Evolutionary conservation across 2,113 vertebrate genomes (phyloP).

Genomic region (Gopherus flavomarginatus): DNA sequence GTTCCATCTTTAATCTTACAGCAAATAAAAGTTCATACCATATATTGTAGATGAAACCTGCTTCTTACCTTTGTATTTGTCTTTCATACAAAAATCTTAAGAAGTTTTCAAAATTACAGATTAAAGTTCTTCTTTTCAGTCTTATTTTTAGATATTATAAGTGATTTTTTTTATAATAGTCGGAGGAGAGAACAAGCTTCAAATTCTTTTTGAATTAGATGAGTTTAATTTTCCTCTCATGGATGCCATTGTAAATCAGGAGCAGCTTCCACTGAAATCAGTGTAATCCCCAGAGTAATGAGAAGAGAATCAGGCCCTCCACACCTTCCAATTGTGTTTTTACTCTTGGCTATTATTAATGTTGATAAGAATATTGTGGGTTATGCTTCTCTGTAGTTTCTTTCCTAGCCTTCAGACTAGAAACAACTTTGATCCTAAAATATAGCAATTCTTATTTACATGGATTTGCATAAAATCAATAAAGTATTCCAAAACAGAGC

Average conservation of each 20-base stretch:
- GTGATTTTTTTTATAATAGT: not conserved
- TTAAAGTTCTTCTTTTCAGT: not conserved
- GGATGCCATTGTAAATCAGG: not conserved
- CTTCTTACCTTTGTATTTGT: not conserved
- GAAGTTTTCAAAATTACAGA: not conserved
- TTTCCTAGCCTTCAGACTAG: not conserved
- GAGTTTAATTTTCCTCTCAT: not conserved
- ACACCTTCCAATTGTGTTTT: not conserved
- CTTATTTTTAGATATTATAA: not conserved
- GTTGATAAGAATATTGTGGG: not conserved
- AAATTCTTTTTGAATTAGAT: conserved; percentile 12
- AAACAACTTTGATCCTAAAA: not conserved
- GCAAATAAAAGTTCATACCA: not conserved
- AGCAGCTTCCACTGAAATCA: conserved; percentile 22
- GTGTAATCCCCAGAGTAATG: not conserved
- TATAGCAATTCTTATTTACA: not conserved
- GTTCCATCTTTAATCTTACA: fast-evolving
- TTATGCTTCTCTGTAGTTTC: not conserved
- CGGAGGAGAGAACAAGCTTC: not conserved
- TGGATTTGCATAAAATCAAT: not conserved
- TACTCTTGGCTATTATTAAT: not conserved
- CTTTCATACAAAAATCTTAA: not conserved
- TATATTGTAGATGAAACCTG: not conserved
- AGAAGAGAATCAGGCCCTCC: not conserved
- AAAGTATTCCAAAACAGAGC: not conserved